Conservation (phyloP, 1,140 invertebrate species). For the Pogonognathellus flavescens region DNA sequence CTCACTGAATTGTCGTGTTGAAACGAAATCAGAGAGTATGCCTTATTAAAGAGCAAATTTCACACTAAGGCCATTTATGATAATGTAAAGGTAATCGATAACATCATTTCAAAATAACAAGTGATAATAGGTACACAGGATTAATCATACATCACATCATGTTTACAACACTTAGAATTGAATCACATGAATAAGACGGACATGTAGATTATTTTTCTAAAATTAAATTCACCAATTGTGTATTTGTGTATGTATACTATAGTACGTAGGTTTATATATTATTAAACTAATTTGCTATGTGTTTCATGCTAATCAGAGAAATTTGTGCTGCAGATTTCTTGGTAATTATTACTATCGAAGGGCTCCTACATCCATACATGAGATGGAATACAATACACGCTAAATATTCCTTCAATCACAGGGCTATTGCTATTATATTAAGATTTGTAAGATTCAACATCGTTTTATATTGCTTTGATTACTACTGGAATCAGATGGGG, state of each 20-base stretch:
- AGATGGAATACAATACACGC: background rate
- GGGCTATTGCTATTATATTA: slow-evolving; percentile 32
- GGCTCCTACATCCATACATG: background rate
- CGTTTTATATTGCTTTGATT: slow-evolving; percentile 23
- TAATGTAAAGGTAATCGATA: background rate
- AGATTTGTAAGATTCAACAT: background rate
- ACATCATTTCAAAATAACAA: background rate
- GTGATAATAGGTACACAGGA: slow-evolving; percentile 30
- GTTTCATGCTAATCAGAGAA: background rate
- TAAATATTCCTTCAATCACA: slow-evolving; percentile 12
- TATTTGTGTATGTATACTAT: slow-evolving; percentile 2
- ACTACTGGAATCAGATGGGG: slow-evolving; percentile 8
- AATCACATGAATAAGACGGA: slow-evolving; percentile 49
- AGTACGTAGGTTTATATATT: background rate
- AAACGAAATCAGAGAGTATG: background rate
- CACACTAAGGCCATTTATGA: background rate
- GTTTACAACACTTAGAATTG: slow-evolving; percentile 36
- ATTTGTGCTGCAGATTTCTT: background rate
- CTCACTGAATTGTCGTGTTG: background rate
- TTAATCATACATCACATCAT: slow-evolving; percentile 25
- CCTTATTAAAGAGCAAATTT: background rate
- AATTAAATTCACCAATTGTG: slow-evolving; percentile 2
- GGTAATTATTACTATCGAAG: background rate
- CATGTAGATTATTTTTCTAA: slow-evolving; percentile 22
- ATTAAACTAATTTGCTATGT: background rate